Evolutionary conservation across 2,888 invertebrate genomes (phyloP), one percentile per base, ranked within the genome.

Genomic region (Rhamphomyia laevipes): DNA sequence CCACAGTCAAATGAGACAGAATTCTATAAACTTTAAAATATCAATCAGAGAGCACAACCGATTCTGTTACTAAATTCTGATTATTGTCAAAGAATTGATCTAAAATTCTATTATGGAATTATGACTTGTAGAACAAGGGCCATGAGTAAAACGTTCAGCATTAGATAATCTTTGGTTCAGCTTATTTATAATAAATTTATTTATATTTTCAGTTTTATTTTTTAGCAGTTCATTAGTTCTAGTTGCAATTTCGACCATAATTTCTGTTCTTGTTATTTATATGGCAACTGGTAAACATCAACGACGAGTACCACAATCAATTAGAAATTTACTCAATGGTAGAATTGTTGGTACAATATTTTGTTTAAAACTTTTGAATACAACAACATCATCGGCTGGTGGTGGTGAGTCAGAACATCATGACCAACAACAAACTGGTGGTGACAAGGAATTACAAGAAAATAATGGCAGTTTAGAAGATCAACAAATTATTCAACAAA

Each of bases 211-310:
- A 76, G 77, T 76, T 37, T 60, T 69, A 48, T 74, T 75, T 57
- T 76, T 73, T 61, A 72, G 75, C 41, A 69, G 67, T 51, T 72
- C 72, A 45, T 61, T 76, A 42, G 66, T 73, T 53, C 61, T 76
- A 59, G 68, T 73, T 30, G 68, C 70, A 30, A 57, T 74, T 37
- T 73, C 75, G 7, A 59, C 73, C 49, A 58, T 74, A 12, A 59
- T 74, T 37, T 72, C 75, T 2, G 70, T 73, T 6, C 52, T 73
- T 16, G 77, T 77, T 13, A 68, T 78, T 31, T 77, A 77, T 53
- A 57, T 78, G 47, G 70, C 77, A 10, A 65, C 72, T 16, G 67
- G 67, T 2, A 63, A 67, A 50, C 68, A 71, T 53, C 64, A 68
- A 37, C 60, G 64, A 16, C 69, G 70, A 9, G 57, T 75, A n/a